These are phyloP conservation scores for Apodemia zela DNA, from an alignment of 2,888 invertebrate species.

Conservation along the genomic window DNA sequence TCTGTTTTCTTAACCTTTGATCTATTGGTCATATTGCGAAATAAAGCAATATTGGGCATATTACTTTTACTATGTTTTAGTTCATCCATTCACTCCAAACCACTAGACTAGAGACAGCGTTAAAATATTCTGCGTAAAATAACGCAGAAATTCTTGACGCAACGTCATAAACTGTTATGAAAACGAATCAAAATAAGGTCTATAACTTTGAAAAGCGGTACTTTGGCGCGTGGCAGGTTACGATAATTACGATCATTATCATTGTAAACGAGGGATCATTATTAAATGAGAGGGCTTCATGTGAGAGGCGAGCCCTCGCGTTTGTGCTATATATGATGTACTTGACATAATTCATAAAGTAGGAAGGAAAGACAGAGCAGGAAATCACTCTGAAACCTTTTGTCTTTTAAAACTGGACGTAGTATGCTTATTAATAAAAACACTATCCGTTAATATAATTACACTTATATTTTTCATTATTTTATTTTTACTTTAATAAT, in stretches of 20 bases:
- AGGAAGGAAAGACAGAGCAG: constrained; percentile 1
- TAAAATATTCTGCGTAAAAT: too few species aligned
- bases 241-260: constrained; percentile 15
- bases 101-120: too few species aligned
- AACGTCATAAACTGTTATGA: neutral
- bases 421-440: too few species aligned
- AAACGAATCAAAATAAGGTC: neutral
- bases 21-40: too few species aligned
- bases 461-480: neutral
- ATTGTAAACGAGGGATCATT: constrained; percentile 16
- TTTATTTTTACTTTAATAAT: neutral
- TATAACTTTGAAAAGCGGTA: neutral
- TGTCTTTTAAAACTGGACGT: neutral
- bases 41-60: too few species aligned
- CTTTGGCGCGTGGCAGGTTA: constrained; percentile 2
- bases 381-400: neutral
- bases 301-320: constrained; percentile 2
- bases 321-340: neutral
- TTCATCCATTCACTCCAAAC: too few species aligned
- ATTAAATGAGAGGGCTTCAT: constrained; percentile 14
- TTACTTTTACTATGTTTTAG: too few species aligned
- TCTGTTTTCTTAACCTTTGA: too few species aligned
- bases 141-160: too few species aligned
- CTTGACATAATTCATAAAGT: constrained; percentile 11
- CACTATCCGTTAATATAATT: neutral